Evolutionary conservation across 2,888 invertebrate genomes (phyloP).

Genomic region (Dolichomitus sp.): DNA sequence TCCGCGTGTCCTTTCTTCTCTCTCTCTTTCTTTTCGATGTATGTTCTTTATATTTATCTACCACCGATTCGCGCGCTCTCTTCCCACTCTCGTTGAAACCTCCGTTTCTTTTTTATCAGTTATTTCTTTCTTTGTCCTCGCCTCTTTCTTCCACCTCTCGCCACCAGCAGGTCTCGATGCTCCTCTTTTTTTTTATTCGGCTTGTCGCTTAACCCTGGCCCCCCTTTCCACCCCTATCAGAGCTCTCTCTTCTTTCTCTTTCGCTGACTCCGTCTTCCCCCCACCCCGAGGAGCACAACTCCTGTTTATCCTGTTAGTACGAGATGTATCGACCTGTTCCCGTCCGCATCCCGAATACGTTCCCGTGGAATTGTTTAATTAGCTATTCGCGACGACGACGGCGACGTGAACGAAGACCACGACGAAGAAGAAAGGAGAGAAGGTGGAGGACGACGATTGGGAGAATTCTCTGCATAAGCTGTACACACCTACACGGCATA

Average conservation of each 20-base stretch:
- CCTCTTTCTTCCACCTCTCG: conserved; percentile 36
- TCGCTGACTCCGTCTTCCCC: conserved; percentile 29
- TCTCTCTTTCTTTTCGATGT: conserved; percentile 21
- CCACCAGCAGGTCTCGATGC: conserved; percentile 18
- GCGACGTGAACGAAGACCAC: conserved; percentile 69
- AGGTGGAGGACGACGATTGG: conserved; percentile 51
- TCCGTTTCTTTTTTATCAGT: conserved; percentile 15
- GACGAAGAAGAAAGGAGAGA: conserved; percentile 42
- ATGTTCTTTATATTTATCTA: conserved; percentile 41
- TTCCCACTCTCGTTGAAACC: conserved; percentile 38
- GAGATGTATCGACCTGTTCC: conserved; percentile 85
- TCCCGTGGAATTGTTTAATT: conserved; percentile 85
- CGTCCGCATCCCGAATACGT: conserved; percentile 79
- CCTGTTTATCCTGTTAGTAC: conserved; percentile 85
- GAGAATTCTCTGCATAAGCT: conserved; percentile 60
- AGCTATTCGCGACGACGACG: conserved; percentile 77
- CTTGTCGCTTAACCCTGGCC: conserved; percentile 39
- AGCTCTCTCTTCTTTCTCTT: conserved; percentile 25
- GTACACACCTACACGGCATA: conserved; percentile 33
- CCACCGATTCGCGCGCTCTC: conserved; percentile 35
- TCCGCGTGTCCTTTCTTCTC: conserved; percentile 33
- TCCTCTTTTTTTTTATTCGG: conserved; percentile 32
- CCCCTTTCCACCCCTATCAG: conserved; percentile 7
- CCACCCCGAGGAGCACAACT: conserved; percentile 74
- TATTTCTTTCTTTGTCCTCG: conserved; percentile 31